phyloP scores from a whole-genome alignment of 1,140 invertebrate genomes.

The Neelides sp. region DNA sequence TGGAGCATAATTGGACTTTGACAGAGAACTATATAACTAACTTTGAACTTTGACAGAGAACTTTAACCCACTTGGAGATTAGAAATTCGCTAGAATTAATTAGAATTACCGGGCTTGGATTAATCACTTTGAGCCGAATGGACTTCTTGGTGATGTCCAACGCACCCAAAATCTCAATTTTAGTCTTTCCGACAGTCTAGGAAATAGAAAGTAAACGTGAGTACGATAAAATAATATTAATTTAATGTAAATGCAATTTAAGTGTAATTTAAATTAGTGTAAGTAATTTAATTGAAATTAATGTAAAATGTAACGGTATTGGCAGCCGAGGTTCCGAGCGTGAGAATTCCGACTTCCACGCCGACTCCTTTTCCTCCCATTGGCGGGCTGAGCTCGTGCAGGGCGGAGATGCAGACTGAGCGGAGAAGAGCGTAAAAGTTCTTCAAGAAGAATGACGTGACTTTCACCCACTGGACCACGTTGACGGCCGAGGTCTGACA shows the following conservation, averaged over 20 bases:
- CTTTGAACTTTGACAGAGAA: too few relatives aligned
- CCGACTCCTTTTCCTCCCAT: conserved; percentile 53
- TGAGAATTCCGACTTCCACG: conserved; percentile 70
- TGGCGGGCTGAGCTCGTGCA: conserved; percentile 56
- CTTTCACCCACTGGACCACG: conserved; percentile 72
- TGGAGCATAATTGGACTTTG: not conserved
- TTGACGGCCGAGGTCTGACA: conserved; percentile 78
- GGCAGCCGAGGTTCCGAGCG: conserved; percentile 67
- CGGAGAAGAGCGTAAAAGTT: conserved; percentile 64
- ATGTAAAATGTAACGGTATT: too few relatives aligned
- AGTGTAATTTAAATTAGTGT: not conserved
- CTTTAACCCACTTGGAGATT: too few relatives aligned
- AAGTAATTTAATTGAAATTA: conserved; percentile 5
- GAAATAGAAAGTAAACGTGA: conserved; percentile 3
- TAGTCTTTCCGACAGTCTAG: conserved; percentile 40
- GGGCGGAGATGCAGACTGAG: conserved; percentile 59
- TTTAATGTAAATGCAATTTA: too few relatives aligned
- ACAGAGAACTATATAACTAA: too few relatives aligned
- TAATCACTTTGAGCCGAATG: conserved; percentile 62
- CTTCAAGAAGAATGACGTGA: conserved; percentile 56
- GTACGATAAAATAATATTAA: too few relatives aligned
- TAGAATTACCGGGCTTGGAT: too few relatives aligned
- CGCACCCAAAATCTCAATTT: conserved; percentile 77
- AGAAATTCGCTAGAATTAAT: too few relatives aligned
- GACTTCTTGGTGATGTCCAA: conserved; percentile 59